These are phyloP conservation scores for Psilanteris sp. DNA, from an alignment of 1,140 invertebrate genomes.

Conservation along the genomic window DNA sequence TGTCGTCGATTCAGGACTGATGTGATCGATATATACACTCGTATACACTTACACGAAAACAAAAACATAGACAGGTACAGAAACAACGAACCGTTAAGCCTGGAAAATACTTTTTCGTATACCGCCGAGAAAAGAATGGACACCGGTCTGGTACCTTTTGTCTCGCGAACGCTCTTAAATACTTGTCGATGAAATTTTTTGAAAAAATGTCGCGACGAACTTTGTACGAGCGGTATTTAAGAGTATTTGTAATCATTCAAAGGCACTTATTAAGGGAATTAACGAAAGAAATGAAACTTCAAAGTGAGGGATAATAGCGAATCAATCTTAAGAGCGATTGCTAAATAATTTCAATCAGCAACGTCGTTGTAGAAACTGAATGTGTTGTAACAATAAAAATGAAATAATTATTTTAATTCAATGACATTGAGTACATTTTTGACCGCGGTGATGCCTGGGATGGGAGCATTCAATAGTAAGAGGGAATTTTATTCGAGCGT, in stretches of 20 bases:
- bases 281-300: background rate
- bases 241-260: conserved; percentile 42
- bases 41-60: conserved; percentile 26
- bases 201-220: background rate
- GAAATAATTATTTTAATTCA: conserved; percentile 29
- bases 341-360: conserved; percentile 33
- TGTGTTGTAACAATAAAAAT: conserved; percentile 43
- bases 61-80: conserved; percentile 17
- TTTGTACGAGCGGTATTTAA: conserved; percentile 52
- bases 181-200: conserved; percentile 10
- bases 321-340: conserved; percentile 13
- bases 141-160: conserved; percentile 5
- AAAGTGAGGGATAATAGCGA: conserved; percentile 6
- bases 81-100: conserved; percentile 56
- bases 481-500: background rate
- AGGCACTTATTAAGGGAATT: conserved; percentile 6
- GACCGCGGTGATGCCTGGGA: conserved; percentile 2
- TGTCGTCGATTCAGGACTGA: conserved; percentile 46
- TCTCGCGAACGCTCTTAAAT: conserved; percentile 45
- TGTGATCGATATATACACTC: conserved; percentile 20
- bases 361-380: conserved; percentile 57
- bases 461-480: background rate
- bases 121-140: background rate
- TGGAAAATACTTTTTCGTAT: conserved; percentile 29
- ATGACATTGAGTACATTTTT: conserved; percentile 36